Base-by-base conservation (phyloP, 2,113 vertebrate genomes). In the Notarius quadriscutis region DNA sequence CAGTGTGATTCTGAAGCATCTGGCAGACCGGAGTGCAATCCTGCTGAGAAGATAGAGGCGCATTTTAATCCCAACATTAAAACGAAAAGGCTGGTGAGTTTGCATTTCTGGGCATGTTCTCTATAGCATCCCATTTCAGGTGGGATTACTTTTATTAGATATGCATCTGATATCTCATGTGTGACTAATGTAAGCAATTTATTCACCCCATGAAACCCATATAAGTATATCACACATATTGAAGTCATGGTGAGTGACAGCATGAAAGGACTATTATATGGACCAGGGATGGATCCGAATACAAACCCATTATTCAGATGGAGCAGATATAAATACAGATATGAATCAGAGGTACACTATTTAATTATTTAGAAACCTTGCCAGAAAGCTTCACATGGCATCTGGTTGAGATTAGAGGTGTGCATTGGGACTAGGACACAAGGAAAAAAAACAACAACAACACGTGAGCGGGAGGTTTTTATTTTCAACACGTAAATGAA, bases 1-100 rank as follows among this genome's bases (percentile, higher is more conserved):
- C 88, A 92, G 71, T 62, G 82, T 88, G 89, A 91, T 92, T 90
- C 69, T 88, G 84, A 88, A 90, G 71, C 90, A 91, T 92, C 89
- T 91, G 90, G 51, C 83, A 77, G 84, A 53, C 58, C 74, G 34
- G 81, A 60, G 69, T 86, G 83, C 55, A 55, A 84, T 86, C 57
- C 75, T 72, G 57, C 78, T 65, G 65, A 84, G 84, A 86, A 81
- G 81, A 86, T 83, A 88, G 86, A 72, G 22, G 58, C 41, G 53
- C 41, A 60, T 81, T 90, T 82, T 82, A 87, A 58, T 88, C 74
- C 80, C 67, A 62, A 41, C 11, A 72, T 57, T 86, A 75, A 72
- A 83, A 84, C 81, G 22, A 84, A 74, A 25, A 17, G 2, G 11
- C 30, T 48, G 41, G 62, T 27, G 41, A 86, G 82, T 84, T 63